A percentile compares a stretch with the other conserved stretches of the same genome.
phyloP scores from a whole-genome alignment of 2,113 vertebrate genomes.

The Chauna torquata region DNA sequence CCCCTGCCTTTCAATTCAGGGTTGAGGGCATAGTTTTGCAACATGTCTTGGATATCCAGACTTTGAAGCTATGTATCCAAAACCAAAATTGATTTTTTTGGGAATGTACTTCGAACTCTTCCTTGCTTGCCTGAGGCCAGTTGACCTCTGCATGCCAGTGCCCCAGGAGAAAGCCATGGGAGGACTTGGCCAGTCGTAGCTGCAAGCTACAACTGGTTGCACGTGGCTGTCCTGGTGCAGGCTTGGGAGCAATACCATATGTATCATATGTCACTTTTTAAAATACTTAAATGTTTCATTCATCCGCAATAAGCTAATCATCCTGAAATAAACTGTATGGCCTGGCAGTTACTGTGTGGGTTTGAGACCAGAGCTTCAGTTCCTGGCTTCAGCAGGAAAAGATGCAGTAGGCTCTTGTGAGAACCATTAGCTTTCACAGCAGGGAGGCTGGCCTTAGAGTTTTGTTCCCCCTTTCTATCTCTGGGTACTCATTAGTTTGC shows the following conservation, averaged over 20 bases:
- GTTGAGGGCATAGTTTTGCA: background rate
- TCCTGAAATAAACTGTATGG: conserved; percentile 57
- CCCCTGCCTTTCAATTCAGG: background rate
- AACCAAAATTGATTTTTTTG: background rate
- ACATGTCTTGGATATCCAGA: background rate
- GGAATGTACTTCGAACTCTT: background rate
- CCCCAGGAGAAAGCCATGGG: background rate
- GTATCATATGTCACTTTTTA: conserved; percentile 62
- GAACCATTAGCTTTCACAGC: background rate
- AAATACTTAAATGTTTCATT: conserved; percentile 60
- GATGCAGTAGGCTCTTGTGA: conserved; percentile 1
- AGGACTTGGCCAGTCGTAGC: conserved; percentile 27
- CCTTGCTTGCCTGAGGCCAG: background rate
- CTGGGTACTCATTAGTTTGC: conserved; percentile 11
- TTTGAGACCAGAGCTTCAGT: conserved; percentile 9
- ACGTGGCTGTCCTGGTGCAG: conserved; percentile 33
- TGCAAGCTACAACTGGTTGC: background rate
- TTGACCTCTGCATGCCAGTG: background rate
- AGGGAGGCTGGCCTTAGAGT: background rate
- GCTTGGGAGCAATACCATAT: background rate
- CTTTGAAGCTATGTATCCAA: background rate
- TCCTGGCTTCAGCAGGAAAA: conserved; percentile 40
- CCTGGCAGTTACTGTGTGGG: conserved; percentile 10
- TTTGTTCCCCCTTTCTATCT: conserved; percentile 20
- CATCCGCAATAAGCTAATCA: conserved; percentile 56